Evolutionary conservation across 35 echinoderm and acorn worm genomes (phyloP), one percentile per base, ranked within the genome.

Genomic region (Chiridota heheva): DNA sequence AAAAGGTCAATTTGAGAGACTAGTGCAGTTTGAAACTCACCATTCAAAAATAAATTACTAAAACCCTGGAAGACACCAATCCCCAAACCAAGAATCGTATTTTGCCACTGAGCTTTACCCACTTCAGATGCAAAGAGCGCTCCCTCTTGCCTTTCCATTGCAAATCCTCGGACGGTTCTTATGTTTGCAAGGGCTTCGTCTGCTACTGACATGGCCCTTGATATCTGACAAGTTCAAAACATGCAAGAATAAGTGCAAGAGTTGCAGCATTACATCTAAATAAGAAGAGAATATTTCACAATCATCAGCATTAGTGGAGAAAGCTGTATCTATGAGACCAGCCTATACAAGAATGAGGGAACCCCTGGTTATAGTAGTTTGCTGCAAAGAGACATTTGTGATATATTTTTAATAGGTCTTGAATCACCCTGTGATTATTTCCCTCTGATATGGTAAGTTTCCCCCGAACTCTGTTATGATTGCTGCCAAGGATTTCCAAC

Each of bases 151-250:
- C 74, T 67, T 66, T 98, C 95, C 95, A 98, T 98, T 10, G 95
- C 95, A 77, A 98, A 98, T 22, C 88, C 80, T 34, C 95, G 61
- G 10, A 98, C 95, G 0, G 95, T 98, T 8, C 95, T 63, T 27
- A 98, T 91, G 70, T 98, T 98, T 28, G 83, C 85, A 6, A 98
- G 85, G 20, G 95, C 95, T 48, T 98, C 95, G 72, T 92, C 89
- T 12, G 95, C 95, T 26, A 98, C 84, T 0, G 95, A 88, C 46
- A 85, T 91, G 18, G 89, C 84, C 44, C 64, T 73, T 4, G 95
- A 76, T 38, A 91, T 81, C 95, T 98, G 33, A 13, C 15, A 33
- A 10, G 65, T 44, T 76, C 2, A 72, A 42, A 72, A 65, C 29
- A 65, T 31, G n/a, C n/a, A n/a, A n/a, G n/a, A n/a, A 22, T 25